Percentiles rank a stretch among this genome's conserved stretches.
These are phyloP conservation scores for Teleiodes luculella DNA, from an alignment of 2,888 invertebrate species.

Conservation along the genomic window DNA sequence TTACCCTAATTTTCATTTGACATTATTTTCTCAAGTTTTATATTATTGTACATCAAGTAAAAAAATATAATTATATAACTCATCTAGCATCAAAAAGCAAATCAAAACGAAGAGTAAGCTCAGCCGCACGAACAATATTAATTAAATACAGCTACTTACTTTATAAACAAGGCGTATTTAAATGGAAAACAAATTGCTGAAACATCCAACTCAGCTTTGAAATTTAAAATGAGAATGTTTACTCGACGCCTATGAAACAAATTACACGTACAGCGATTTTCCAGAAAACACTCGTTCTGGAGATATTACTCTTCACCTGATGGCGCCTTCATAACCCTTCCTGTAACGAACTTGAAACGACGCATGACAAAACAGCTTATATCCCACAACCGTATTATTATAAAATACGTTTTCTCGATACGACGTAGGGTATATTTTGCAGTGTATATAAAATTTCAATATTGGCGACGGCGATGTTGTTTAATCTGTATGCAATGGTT, in stretches of 20 bases:
- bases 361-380: constrained; percentile 2
- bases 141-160: background rate
- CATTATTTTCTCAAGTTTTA: too few relatives aligned
- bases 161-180: background rate
- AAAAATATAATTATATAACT: too few relatives aligned
- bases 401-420: constrained; percentile 21
- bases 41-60: too few relatives aligned
- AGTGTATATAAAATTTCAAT: constrained; percentile 14
- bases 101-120: too few relatives aligned
- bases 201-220: background rate
- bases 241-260: constrained; percentile 1
- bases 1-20: too few relatives aligned
- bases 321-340: constrained; percentile 12
- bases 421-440: constrained; percentile 18
- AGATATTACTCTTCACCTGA: constrained; percentile 11
- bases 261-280: constrained; percentile 3
- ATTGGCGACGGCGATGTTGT: constrained; percentile 17
- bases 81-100: too few relatives aligned
- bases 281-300: constrained; percentile 7
- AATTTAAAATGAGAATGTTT: background rate
- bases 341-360: constrained; percentile 10
- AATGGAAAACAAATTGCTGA: background rate
- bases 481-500: constrained; percentile 19
- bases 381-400: background rate
- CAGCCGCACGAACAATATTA: too few relatives aligned